Evolutionary conservation across 2,888 invertebrate species (phyloP).

Genomic region (Apamea monoglypha): DNA sequence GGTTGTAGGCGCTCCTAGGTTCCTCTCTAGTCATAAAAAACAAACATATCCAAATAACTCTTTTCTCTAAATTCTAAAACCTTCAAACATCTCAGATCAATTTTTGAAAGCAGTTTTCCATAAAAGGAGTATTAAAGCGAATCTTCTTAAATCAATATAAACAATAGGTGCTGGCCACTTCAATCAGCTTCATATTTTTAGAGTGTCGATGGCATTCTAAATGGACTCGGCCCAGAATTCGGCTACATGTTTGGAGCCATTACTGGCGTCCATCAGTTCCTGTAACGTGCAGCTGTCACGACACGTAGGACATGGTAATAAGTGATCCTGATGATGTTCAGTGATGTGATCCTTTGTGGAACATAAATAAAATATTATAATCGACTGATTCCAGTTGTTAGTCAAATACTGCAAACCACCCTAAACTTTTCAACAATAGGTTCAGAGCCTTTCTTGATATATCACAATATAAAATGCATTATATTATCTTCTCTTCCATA

Average conservation of each 20-base stretch:
- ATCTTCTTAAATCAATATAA: slow-evolving; percentile 21
- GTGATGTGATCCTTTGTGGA: background rate
- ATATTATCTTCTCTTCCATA: background rate
- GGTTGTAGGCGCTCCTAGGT: slow-evolving; percentile 58
- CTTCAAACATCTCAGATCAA: slow-evolving; percentile 51
- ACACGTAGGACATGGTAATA: background rate
- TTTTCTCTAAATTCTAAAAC: slow-evolving; percentile 30
- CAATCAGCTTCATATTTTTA: background rate
- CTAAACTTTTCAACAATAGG: background rate
- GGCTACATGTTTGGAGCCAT: background rate
- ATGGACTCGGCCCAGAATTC: background rate
- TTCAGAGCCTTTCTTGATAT: background rate
- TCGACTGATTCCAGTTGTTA: no score
- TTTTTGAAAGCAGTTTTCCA: slow-evolving; percentile 50
- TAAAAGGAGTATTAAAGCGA: slow-evolving; percentile 22
- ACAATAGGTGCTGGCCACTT: slow-evolving; percentile 5
- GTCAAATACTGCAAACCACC: background rate
- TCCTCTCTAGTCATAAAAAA: slow-evolving; percentile 50
- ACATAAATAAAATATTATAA: background rate
- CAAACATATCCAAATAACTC: slow-evolving; percentile 44
- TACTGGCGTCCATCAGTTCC: background rate
- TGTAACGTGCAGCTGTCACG: background rate
- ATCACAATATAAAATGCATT: background rate
- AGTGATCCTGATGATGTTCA: no score
- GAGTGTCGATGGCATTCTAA: background rate